Conservation (phyloP, 2,113 vertebrate species). For the Paraplagusia blochii region DNA sequence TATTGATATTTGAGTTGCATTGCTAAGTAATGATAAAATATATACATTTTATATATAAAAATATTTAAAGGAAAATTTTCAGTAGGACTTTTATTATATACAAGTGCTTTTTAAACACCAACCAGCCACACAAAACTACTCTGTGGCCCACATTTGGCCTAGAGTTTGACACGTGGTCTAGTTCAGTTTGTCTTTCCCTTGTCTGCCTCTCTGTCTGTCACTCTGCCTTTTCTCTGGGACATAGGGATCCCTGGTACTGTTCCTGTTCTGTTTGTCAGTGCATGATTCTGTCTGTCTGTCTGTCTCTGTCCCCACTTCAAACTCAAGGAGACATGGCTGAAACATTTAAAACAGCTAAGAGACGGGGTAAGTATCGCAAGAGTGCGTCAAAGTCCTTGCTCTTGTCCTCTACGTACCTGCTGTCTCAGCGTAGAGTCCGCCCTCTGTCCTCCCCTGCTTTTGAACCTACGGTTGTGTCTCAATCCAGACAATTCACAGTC, state of each 20-base stretch:
- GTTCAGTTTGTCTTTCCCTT: conserved; percentile 17
- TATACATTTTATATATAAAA: too few relatives aligned
- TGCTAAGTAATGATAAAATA: too few relatives aligned
- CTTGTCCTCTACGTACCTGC: conserved; percentile 12
- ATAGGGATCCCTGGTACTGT: too few relatives aligned
- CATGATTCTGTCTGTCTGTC: conserved; percentile 16
- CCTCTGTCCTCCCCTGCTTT: conserved; percentile 21
- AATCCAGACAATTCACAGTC: neutral
- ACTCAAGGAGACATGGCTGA: conserved; percentile 80
- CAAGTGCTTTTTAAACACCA: too few relatives aligned
- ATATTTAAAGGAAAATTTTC: too few relatives aligned
- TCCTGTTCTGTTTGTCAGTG: neutral
- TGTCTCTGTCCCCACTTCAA: conserved; percentile 23
- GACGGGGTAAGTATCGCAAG: conserved; percentile 75
- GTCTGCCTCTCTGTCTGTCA: conserved; percentile 18
- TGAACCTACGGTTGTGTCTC: neutral
- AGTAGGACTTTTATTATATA: too few relatives aligned
- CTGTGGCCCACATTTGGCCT: too few relatives aligned
- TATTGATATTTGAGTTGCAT: too few relatives aligned
- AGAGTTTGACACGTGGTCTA: too few relatives aligned
- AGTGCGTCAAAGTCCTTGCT: conserved; percentile 12
- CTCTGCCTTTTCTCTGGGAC: too few relatives aligned
- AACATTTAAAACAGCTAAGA: conserved; percentile 76
- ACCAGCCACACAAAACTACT: too few relatives aligned
- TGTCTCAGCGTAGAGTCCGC: conserved; percentile 18